Evolutionary conservation across 1,140 invertebrate species (phyloP).

Genomic region (Druon quercuslanigerum): DNA sequence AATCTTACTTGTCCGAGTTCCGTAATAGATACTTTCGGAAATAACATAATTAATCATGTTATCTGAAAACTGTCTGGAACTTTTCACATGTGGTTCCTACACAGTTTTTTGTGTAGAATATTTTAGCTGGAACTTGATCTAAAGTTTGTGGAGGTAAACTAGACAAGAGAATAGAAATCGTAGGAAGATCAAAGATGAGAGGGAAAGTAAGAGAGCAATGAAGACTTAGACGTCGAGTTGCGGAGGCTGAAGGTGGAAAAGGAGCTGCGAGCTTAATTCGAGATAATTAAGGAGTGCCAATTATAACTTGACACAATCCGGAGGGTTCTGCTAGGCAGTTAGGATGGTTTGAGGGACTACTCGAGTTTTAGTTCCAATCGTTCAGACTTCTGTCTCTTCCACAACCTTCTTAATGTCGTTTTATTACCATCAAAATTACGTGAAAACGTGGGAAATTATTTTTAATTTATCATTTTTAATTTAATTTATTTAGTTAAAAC

Average conservation of each 20-base stretch:
- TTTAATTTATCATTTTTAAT: not conserved
- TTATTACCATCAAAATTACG: slow-evolving; percentile 26
- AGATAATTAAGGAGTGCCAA: slow-evolving; percentile 61
- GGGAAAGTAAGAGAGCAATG: slow-evolving; percentile 28
- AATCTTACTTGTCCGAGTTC: no score
- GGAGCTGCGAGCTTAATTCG: slow-evolving; percentile 49
- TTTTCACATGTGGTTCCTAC: no score
- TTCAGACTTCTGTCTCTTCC: slow-evolving; percentile 4
- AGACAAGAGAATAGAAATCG: slow-evolving; percentile 19
- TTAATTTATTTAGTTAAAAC: not conserved
- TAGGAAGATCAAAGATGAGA: not conserved
- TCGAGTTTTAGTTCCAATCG: slow-evolving; percentile 24
- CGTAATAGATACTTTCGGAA: no score
- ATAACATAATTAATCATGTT: no score
- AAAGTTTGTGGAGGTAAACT: not conserved
- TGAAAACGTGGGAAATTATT: not conserved
- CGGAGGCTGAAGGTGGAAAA: slow-evolving; percentile 34
- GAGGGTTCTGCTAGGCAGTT: slow-evolving; percentile 19
- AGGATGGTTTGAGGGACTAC: not conserved
- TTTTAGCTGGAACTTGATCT: not conserved
- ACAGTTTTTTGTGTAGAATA: not conserved
- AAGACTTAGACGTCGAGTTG: slow-evolving; percentile 39
- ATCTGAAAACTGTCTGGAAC: no score
- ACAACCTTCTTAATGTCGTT: slow-evolving; percentile 7
- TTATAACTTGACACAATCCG: slow-evolving; percentile 61